phyloP scores from a whole-genome alignment of 2,888 invertebrate species.

The Lithophane leautieri region DNA sequence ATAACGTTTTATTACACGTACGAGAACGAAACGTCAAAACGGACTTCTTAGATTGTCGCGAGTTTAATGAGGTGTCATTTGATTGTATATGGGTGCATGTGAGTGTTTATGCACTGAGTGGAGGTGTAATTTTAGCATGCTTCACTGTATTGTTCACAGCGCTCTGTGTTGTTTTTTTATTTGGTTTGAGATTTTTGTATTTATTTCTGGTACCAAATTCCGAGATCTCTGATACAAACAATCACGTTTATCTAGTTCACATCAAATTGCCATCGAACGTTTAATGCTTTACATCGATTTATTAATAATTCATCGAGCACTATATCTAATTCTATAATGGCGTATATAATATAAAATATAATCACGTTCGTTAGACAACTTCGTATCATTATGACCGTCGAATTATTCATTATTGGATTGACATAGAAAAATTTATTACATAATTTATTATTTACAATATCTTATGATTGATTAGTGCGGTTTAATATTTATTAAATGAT shows the following conservation, averaged over 20 bases:
- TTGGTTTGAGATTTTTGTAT: too few species aligned
- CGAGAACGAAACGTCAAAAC: too few species aligned
- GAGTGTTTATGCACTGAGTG: too few species aligned
- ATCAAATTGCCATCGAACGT: neutral
- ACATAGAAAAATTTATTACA: conserved; percentile 1
- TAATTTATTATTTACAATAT: conserved; percentile 11
- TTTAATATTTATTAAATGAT: conserved; percentile 27
- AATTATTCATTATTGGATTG: conserved; percentile 1
- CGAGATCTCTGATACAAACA: neutral
- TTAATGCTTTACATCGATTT: conserved; percentile 8
- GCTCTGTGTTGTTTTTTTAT: too few species aligned
- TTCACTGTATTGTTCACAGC: too few species aligned
- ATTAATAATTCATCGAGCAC: conserved; percentile 17
- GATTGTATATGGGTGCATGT: too few species aligned
- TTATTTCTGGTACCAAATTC: too few species aligned
- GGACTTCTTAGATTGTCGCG: too few species aligned
- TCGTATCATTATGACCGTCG: neutral
- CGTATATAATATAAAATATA: neutral
- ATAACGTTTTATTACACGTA: too few species aligned
- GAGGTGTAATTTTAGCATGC: too few species aligned
- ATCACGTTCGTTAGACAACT: neutral
- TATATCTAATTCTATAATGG: neutral
- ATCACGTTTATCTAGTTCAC: neutral
- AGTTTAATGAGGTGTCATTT: too few species aligned
- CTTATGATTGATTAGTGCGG: conserved; percentile 11